Base-by-base conservation (phyloP, 2,888 invertebrate species). In the Kuschelorhynchus macadamiae region DNA sequence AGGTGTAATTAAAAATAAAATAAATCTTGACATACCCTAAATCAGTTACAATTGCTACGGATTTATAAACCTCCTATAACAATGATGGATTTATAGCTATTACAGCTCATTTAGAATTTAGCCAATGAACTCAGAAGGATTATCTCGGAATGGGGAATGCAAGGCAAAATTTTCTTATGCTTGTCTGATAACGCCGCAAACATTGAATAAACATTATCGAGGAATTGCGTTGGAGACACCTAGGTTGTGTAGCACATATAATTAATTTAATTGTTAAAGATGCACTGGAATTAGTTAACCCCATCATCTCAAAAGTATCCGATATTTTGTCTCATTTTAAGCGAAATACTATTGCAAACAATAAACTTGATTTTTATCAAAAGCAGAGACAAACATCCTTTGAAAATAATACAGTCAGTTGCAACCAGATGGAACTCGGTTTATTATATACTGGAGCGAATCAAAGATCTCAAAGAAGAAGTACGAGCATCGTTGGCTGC, bases 61-160 rank as follows among this genome's bases (percentile, higher is more conserved):
- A 79, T 66, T 74, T 74, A 3, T 25, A 7, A 7, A 25, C 25
- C 3, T 80, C 79, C 5, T 30, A 53, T 8, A 76, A 72, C 49
- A 74, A 66, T 46, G 75, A 78, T 44, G 74, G 72, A 62, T 77
- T 63, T 72, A 65, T 78, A 21, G 75, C 70, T 16, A 72, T 75
- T 1, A 78, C 74, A 14, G 68, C 42, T 7, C 76, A 78, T 68
- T 79, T 71, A 62, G 7, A 25, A 25, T 25, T 7, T 25, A 5
- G 3, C 25, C 4, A 25, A 25, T 7, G 25, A 25, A 7, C 7
- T 25, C 3, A 25, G 25, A 25, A 25, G 7, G 25, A 25, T 25
- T 25, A 7, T 5, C 3, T 5, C 25, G 3, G 25, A 25, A 25
- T 25, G 25, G 25, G 25, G 25, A 5, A 7, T 25, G 25, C 25